phyloP scores from a whole-genome alignment of 2,113 vertebrate genomes.

The Hippocampus mohnikei region DNA sequence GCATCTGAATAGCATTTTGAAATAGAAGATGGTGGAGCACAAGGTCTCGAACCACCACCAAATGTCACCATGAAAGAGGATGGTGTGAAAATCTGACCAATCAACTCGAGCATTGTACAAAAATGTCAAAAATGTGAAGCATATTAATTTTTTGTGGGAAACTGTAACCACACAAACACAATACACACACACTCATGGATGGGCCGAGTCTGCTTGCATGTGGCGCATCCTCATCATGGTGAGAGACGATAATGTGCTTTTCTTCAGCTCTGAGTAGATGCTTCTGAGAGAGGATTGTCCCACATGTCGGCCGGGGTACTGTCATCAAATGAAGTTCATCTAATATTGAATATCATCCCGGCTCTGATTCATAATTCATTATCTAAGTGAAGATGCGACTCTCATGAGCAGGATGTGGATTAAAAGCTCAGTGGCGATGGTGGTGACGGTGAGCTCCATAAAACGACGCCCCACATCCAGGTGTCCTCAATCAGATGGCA shows the following conservation, averaged over 20 bases:
- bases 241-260: constrained; percentile 63
- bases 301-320: constrained; percentile 41
- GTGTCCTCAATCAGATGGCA: constrained; percentile 51
- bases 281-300: constrained; percentile 56
- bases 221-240: constrained; percentile 45
- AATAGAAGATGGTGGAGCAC: background rate
- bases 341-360: constrained; percentile 71
- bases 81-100: no score
- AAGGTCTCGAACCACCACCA: background rate
- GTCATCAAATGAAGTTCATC: constrained; percentile 70
- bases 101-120: no score
- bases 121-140: no score
- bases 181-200: no score
- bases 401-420: constrained; percentile 66
- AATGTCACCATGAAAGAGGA: no score
- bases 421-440: constrained; percentile 47
- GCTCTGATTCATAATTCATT: constrained; percentile 70
- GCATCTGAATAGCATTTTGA: background rate
- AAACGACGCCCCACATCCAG: constrained; percentile 48
- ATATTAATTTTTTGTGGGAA: no score
- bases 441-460: constrained; percentile 32
- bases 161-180: no score
- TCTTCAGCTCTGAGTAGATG: constrained; percentile 41
- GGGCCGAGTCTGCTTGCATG: background rate
- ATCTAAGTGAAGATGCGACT: constrained; percentile 71